phyloP scores from a whole-genome alignment of 2,888 invertebrate species.

The Ceramica pisi region DNA sequence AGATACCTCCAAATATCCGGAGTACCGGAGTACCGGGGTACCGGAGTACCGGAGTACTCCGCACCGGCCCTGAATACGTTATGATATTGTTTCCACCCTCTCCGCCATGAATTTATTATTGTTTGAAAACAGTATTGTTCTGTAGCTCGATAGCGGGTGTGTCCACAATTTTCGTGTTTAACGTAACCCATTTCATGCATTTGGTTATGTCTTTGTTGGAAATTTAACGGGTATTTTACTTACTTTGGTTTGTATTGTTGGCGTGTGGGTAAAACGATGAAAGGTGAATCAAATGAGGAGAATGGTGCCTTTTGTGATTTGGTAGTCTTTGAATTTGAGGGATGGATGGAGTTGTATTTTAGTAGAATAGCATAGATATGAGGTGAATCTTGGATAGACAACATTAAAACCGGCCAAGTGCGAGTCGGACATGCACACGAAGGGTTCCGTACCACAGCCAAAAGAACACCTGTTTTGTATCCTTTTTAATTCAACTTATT shows the following conservation, averaged over 20 bases:
- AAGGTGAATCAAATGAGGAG: constrained; percentile 1
- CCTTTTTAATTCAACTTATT: too few relatives aligned
- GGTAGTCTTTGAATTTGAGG: neutral
- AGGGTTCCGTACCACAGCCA: too few relatives aligned
- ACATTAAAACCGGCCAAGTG: too few relatives aligned
- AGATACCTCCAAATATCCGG: constrained; percentile 59
- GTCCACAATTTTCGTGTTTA: constrained; percentile 39
- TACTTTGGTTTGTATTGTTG: constrained; percentile 2
- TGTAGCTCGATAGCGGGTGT: constrained; percentile 28
- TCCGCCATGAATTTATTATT: constrained; percentile 60
- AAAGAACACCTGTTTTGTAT: too few relatives aligned
- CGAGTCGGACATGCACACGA: too few relatives aligned
- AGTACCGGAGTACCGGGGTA: constrained; percentile 31
- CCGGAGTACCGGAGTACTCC: neutral
- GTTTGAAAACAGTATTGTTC: constrained; percentile 59
- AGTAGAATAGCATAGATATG: neutral
- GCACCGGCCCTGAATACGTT: constrained; percentile 51
- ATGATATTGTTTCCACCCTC: constrained; percentile 55
- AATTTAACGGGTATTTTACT: constrained; percentile 27
- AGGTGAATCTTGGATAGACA: neutral
- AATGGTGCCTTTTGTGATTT: neutral
- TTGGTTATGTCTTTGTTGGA: constrained; percentile 28
- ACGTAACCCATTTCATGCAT: constrained; percentile 41
- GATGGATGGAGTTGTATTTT: neutral
- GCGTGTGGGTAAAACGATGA: neutral